These are phyloP conservation scores for Drosophila quinaria DNA, from an alignment of 2,888 invertebrate species.

Conservation along the genomic window DNA sequence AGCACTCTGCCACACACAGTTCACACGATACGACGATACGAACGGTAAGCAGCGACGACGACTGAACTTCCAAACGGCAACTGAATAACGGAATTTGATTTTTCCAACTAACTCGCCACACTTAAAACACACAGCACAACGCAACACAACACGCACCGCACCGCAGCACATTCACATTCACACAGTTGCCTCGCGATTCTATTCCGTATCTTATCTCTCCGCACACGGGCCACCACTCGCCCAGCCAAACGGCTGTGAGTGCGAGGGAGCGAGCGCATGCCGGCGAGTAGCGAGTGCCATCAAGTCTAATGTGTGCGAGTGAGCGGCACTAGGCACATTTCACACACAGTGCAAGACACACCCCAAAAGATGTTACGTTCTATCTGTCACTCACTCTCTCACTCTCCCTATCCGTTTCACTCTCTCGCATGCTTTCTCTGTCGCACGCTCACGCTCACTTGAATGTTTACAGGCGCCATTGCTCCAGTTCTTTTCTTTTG, in stretches of 20 bases:
- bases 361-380: constrained; percentile 58
- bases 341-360: constrained; percentile 55
- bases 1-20: constrained; percentile 16
- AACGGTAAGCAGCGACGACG: constrained; percentile 52
- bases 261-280: constrained; percentile 36
- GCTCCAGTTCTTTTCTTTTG: constrained; percentile 55
- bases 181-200: constrained; percentile 28
- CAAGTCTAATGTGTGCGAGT: constrained; percentile 27
- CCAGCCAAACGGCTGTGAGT: constrained; percentile 41
- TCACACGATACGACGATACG: constrained; percentile 38
- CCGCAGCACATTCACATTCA: constrained; percentile 42
- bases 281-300: constrained; percentile 60
- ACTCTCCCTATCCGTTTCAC: constrained; percentile 3
- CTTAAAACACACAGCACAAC: background rate
- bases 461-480: constrained; percentile 70
- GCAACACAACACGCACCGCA: background rate
- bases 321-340: constrained; percentile 35
- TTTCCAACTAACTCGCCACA: constrained; percentile 59
- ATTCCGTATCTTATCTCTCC: constrained; percentile 59
- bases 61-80: constrained; percentile 55
- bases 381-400: constrained; percentile 22
- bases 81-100: constrained; percentile 76
- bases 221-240: background rate
- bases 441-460: constrained; percentile 32
- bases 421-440: constrained; percentile 25